These are phyloP conservation scores for Acanthochromis polyacanthus DNA, from an alignment of 2,113 vertebrate species.

Conservation along the genomic window DNA sequence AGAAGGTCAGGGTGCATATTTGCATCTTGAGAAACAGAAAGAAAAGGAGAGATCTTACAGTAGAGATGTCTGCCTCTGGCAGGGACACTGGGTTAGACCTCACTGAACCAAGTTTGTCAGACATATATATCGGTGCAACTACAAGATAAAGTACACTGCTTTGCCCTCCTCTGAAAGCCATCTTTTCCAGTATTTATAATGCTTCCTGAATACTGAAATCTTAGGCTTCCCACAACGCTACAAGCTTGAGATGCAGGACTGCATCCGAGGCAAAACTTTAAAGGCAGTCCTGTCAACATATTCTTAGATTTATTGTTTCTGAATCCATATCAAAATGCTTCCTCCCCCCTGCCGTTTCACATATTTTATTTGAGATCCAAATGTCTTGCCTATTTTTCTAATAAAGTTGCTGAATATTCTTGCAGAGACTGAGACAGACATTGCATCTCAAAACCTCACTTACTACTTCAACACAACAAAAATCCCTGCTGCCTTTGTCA, in stretches of 20 bases:
- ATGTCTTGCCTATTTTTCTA: conserved; percentile 3
- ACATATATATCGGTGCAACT: conserved; percentile 60
- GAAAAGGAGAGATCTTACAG: conserved; percentile 54
- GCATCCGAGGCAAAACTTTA: conserved; percentile 20
- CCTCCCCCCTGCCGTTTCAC: conserved; percentile 14
- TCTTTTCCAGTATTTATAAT: conserved; percentile 45
- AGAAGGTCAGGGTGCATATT: conserved; percentile 58
- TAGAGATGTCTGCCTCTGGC: conserved; percentile 62
- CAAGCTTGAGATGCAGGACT: conserved; percentile 18
- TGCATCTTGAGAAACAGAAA: conserved; percentile 46
- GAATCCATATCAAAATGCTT: conserved; percentile 44
- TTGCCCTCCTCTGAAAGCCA: conserved; percentile 57
- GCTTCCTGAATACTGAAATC: conserved; percentile 54
- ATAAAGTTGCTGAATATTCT: conserved; percentile 30
- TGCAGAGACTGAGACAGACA: conserved; percentile 10
- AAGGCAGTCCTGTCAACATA: conserved; percentile 37
- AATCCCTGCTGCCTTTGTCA: conserved; percentile 30
- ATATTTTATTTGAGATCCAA: conserved; percentile 30
- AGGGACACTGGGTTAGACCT: conserved; percentile 58
- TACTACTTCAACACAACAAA: conserved; percentile 32
- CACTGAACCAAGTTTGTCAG: conserved; percentile 57
- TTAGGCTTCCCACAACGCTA: conserved; percentile 5
- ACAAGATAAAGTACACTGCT: conserved; percentile 59
- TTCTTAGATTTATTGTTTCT: conserved; percentile 33
- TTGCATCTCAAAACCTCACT: conserved; percentile 8